Evolutionary conservation across 2,888 invertebrate species (phyloP), one percentile per base, ranked within the genome.

Genomic region (Microctonus aethiopoides): DNA sequence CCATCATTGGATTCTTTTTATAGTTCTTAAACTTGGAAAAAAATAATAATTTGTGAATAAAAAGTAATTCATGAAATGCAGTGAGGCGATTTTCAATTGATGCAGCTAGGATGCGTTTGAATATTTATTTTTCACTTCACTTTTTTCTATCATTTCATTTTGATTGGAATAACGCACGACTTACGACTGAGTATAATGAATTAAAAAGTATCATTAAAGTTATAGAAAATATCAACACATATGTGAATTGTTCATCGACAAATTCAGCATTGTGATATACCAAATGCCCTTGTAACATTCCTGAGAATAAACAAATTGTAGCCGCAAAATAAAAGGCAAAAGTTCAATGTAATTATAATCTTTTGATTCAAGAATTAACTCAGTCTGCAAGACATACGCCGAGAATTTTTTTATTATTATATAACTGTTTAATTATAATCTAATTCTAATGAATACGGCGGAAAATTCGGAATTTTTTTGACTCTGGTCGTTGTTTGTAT

Each of bases 211-310:
- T 59, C 16, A 7, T 10, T 41, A 7, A 24, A n/a, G 22, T 32
- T n/a, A 34, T 32, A 13, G n/a, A 22, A 39, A 36, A 39, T 20
- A 11, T 13, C 20, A 24, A 63, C n/a, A 29, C 5, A 26, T 63
- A 22, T 13, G 46, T 41, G n/a, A 56, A 63, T 26, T 64, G 24
- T 7, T n/a, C 9, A 39, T 66, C 56, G 71, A 60, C 41, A 60
- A 61, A 62, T 56, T 61, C 60, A 68, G 68, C 68, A n/a, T 41
- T 61, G 62, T 39, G 64, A 71, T 72, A 64, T 65, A 70, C 56
- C 3, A 74, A 75, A 75, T 73, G 73, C 73, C 75, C 75, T 72
- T 73, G 66, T 68, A 59, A 63, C 36, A 75, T 71, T 73, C 75
- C 75, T 73, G 73, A 75, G 75, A 63, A 71, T 71, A 71, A 67